These are phyloP conservation scores for Psittacula echo DNA, from an alignment of 2,797 vertebrate genomes.

Conservation along the genomic window DNA sequence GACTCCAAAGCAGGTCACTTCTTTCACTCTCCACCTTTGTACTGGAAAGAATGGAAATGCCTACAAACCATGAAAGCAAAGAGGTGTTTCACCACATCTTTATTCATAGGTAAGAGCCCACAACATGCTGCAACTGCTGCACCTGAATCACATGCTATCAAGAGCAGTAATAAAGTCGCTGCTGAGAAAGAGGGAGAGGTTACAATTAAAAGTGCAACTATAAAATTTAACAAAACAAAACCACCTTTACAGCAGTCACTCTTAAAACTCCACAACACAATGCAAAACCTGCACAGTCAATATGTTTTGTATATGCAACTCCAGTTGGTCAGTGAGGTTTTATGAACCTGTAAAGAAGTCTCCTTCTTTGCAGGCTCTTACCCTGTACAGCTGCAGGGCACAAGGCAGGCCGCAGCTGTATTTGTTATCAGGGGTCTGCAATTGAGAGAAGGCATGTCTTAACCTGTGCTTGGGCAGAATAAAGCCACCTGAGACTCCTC, in stretches of 20 bases:
- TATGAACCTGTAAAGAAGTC: background rate
- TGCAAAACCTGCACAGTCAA: background rate
- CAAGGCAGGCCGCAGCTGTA: background rate
- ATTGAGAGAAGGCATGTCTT: background rate
- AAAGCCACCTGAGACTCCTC: background rate
- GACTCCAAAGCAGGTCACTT: background rate
- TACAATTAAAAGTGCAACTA: background rate
- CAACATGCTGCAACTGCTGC: background rate
- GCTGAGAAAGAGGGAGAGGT: background rate
- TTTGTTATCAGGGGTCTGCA: background rate
- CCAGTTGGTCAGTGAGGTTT: background rate
- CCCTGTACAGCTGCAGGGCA: background rate
- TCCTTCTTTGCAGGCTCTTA: background rate
- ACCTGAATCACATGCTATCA: background rate
- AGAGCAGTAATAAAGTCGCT: background rate
- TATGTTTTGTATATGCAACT: background rate
- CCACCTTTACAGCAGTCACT: background rate
- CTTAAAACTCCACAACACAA: background rate
- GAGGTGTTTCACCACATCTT: background rate
- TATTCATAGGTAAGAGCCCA: background rate
- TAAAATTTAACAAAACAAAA: background rate
- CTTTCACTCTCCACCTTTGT: background rate
- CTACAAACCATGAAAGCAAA: background rate
- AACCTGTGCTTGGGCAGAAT: background rate
- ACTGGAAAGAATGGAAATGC: background rate